Percentiles rank a stretch among this genome's conserved stretches.
phyloP scores from a whole-genome alignment of 2,888 invertebrate genomes.

The Latrodectus hesperus region DNA sequence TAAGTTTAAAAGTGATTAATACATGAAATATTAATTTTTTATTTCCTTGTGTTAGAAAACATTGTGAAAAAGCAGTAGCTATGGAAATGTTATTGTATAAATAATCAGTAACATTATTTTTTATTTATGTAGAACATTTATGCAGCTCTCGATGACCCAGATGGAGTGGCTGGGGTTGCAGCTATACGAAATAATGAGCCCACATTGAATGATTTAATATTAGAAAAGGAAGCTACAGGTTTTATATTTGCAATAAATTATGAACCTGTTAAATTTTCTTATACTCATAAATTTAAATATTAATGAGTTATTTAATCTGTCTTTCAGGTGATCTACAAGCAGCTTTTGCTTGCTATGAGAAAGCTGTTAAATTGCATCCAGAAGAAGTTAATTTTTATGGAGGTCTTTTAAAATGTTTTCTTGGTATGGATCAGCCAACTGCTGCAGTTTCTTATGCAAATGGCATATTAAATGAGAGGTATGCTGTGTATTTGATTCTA shows the following conservation, averaged over 20 bases:
- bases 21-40: no score
- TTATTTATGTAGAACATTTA: constrained; percentile 82
- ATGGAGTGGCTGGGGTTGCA: constrained; percentile 87
- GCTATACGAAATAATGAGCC: constrained; percentile 85
- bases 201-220: constrained; percentile 86
- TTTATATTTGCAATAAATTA: background rate
- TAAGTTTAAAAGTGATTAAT: no score
- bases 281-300: no score
- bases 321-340: constrained; percentile 79
- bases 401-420: constrained; percentile 89
- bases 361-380: constrained; percentile 80
- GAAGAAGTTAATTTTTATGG: constrained; percentile 75
- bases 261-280: no score
- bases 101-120: no score
- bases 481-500: background rate
- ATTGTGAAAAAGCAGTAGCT: no score
- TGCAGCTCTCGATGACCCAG: constrained; percentile 90
- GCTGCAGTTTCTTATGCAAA: constrained; percentile 67
- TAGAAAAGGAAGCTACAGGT: constrained; percentile 89
- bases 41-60: no score
- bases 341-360: constrained; percentile 91
- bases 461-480: constrained; percentile 64
- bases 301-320: background rate
- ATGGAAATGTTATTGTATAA: no score
- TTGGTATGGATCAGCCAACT: constrained; percentile 85